Base-by-base conservation (phyloP, 1,140 invertebrate genomes). In the Latrodectus geometricus region DNA sequence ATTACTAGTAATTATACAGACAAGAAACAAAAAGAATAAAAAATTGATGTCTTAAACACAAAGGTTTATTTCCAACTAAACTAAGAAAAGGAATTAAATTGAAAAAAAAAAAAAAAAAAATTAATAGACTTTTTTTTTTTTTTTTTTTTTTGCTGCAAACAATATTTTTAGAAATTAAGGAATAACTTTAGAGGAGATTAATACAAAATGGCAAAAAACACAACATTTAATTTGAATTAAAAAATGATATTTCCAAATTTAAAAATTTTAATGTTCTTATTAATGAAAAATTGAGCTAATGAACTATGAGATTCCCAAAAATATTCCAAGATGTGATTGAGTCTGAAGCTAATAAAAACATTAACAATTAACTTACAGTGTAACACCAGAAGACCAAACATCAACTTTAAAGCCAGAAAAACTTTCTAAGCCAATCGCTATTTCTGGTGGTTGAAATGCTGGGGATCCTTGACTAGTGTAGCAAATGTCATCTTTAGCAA, bases 381-480 rank as follows among this genome's bases (percentile, higher is more conserved):
- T 99, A 74, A 99, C 97, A 73, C 98, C 98, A 90, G 95, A 95
- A 90, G 97, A 98, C 98, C 98, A 99, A 89, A 99, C 96, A 92
- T 99, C 98, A 35, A 99, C 95, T 94, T 99, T 99, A 90, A 96
- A 98, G 52, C 97, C 97, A 68, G 96, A 94, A 92, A 98, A 99
- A 86, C 93, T 94, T 89, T 97, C 96, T 88, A 95, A 94, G 77
- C 98, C 98, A 92, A 98, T 98, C 21, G 98, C 97, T 90, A 99
- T 98, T 93, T 99, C 99, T 15, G 99, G 99, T 49, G 98, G 97
- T 92, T 99, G 98, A 93, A 99, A 99, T 54, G 97, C 97, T 35
- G 98, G 98, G 0, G 98, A 99, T 15, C 97, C 95, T 91, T 97
- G 95, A 90, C 96, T 97, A 70, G 95, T 97, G 82, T 94, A 95